phyloP scores from a whole-genome alignment of 2,113 vertebrate species.

The Tragulus kanchil region DNA sequence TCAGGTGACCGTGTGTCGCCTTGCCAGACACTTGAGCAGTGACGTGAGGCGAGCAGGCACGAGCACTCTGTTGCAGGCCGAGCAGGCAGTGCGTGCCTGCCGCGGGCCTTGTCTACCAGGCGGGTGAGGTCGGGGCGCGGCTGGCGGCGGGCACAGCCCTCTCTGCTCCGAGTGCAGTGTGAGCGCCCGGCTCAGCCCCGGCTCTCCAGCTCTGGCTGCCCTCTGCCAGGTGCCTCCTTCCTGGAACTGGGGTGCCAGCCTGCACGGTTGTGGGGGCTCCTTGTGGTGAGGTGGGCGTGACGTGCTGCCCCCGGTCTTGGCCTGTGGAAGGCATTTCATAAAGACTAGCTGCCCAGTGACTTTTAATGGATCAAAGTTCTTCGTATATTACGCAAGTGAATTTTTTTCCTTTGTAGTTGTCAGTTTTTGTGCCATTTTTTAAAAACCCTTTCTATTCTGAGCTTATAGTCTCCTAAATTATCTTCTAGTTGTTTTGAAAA shows the following conservation, averaged over 20 bases:
- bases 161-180: too few species aligned
- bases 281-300: not conserved
- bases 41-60: not conserved
- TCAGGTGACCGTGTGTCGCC: not conserved
- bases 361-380: not conserved
- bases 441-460: not conserved
- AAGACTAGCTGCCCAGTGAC: not conserved
- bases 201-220: too few species aligned
- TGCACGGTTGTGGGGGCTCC: not conserved
- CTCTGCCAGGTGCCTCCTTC: not conserved
- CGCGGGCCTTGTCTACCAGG: too few species aligned
- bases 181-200: too few species aligned
- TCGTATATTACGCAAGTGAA: not conserved
- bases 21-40: not conserved
- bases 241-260: not conserved
- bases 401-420: not conserved
- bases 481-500: slow-evolving; percentile 16
- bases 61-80: not conserved
- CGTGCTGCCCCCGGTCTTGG: not conserved
- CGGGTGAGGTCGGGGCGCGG: too few species aligned
- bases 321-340: not conserved
- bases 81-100: not conserved
- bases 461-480: not conserved
- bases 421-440: not conserved
- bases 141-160: too few species aligned